phyloP scores from a whole-genome alignment of 2,888 invertebrate genomes.

The Drosophila bunnanda region DNA sequence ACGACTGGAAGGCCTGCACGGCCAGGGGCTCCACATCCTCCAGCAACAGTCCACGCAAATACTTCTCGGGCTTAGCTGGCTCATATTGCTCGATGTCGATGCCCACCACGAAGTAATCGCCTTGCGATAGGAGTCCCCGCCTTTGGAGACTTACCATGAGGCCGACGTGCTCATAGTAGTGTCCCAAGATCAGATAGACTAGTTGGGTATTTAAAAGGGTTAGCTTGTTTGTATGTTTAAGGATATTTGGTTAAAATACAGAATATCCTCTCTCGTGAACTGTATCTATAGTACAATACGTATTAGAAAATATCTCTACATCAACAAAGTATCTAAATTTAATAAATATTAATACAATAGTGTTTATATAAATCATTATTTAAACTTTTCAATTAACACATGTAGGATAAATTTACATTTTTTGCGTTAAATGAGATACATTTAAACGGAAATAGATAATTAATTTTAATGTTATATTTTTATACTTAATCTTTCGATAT shows the following conservation, averaged over 20 bases:
- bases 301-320: no score
- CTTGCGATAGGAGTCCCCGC: constrained; percentile 91
- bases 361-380: no score
- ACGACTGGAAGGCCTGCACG: constrained; percentile 91
- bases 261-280: background rate
- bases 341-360: no score
- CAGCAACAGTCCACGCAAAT: constrained; percentile 90
- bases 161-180: constrained; percentile 95
- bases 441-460: no score
- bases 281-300: background rate
- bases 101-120: constrained; percentile 97
- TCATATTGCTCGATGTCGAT: constrained; percentile 96
- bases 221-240: background rate
- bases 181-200: constrained; percentile 96
- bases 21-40: constrained; percentile 86
- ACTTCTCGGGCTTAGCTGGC: constrained; percentile 90
- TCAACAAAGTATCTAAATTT: background rate
- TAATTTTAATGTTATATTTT: no score
- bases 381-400: no score
- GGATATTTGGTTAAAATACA: background rate
- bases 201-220: background rate
- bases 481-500: no score
- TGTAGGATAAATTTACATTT: no score
- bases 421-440: no score
- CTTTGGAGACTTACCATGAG: constrained; percentile 94